Evolutionary conservation across 2,113 vertebrate species (phyloP).

Genomic region (Myiagra hebetior): DNA sequence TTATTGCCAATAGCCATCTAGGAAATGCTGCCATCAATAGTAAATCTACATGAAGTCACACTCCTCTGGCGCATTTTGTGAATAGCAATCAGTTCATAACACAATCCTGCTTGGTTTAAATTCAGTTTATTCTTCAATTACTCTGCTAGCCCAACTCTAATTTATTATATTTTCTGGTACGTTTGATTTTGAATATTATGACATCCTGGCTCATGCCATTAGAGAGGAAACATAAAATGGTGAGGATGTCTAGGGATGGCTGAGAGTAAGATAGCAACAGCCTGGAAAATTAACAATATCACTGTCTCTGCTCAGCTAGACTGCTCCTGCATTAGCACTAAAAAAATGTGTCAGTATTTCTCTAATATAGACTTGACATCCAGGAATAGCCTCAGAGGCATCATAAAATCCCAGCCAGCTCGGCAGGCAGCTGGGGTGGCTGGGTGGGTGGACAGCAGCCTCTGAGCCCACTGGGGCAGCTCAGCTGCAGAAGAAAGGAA

Average conservation of each 20-base stretch:
- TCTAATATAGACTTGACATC: background rate
- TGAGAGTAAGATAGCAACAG: slow-evolving; percentile 34
- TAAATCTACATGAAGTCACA: slow-evolving; percentile 32
- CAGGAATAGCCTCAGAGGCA: background rate
- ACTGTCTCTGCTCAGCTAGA: background rate
- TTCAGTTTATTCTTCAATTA: slow-evolving; percentile 69
- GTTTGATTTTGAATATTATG: slow-evolving; percentile 66
- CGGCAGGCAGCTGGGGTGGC: rapidly evolving
- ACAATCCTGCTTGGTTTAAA: slow-evolving; percentile 48
- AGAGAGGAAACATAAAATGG: slow-evolving; percentile 56
- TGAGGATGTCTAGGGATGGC: background rate
- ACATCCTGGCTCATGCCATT: slow-evolving; percentile 48
- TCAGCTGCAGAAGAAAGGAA: background rate
- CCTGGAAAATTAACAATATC: slow-evolving; percentile 60
- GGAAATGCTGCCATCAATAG: slow-evolving; percentile 42
- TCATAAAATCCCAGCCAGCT: background rate
- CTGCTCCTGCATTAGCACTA: background rate
- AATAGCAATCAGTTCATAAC: slow-evolving; percentile 51
- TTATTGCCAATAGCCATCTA: slow-evolving; percentile 39
- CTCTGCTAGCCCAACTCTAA: slow-evolving; percentile 42
- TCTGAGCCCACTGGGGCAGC: background rate
- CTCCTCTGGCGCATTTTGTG: slow-evolving; percentile 20
- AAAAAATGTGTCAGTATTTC: background rate
- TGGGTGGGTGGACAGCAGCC: background rate
- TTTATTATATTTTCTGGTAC: slow-evolving; percentile 71